Evolutionary conservation across 2,113 vertebrate species (phyloP), one percentile per base, ranked within the genome.

Genomic region (Peromyscus californicus): DNA sequence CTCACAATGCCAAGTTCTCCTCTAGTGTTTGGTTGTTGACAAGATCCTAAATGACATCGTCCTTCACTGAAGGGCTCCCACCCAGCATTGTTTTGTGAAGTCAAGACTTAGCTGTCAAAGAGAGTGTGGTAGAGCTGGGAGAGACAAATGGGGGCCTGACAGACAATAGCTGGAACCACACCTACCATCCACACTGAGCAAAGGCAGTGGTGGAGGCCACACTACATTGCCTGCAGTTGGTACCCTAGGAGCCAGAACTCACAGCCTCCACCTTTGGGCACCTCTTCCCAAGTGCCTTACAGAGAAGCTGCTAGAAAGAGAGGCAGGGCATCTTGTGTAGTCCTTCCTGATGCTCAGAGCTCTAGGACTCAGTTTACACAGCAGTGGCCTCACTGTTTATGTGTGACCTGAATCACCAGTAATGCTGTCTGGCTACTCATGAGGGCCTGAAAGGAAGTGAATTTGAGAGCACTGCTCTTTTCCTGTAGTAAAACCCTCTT

Each of bases 131-230:
- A 4, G 74, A 67, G 57, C 8, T 2, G 5, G 26, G 2, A 3
- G 39, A 82, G 74, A 82, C 86, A 42, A 15, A 89, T 5, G 33
- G 70, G 19, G 33, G 54, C 29, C 75, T 17, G 67, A 42, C 39
- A 72, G 54, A 91, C 69, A 70, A 16, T 15, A 33, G 22, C 1
- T 24, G 39, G 57, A 21, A 5, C 19, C 36, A 3, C 19, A 8
- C 0, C 29, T 17, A 0, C 75, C 4, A 0, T 48, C 10, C 39
- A 12, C 33, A 39, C 22, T 7, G 61, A 29, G 59, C n/a, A 3
- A 48, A 13, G 45, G 31, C n/a, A 5, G 0, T 42, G 45, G 78
- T 5, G 29, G 12, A 39, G 72, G 48, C 57, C 5, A 42, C 59
- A 83, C 91, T 83, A 54, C 26, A 54, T 24, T 59, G n/a, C 54